Evolutionary conservation across 1,140 invertebrate species (phyloP), one percentile per base, ranked within the genome.

Genomic region (Listronotus oregonensis): DNA sequence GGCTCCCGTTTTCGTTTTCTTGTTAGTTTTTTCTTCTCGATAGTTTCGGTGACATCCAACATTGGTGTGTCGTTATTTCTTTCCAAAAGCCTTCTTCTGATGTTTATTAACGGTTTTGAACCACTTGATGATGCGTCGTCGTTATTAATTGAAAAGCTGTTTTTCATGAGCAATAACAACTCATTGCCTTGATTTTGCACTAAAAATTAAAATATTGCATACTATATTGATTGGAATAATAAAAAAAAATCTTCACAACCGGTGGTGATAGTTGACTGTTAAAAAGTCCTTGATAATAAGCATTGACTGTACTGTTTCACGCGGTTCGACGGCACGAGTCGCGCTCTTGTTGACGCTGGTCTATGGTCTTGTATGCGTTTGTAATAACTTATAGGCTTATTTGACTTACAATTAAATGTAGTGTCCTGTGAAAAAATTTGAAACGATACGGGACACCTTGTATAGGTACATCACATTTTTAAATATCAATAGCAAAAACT

Each of bases 1-100:
- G 51, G 31, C 12, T 54, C 27, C n/a, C 51, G 21, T 54, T 54
- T 54, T 54, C 51, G 37, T 54, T 54, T 54, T 40, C 51, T 54
- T 34, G 51, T 34, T 32, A 54, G 51, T 54, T 54, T 54, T 54
- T 54, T 54, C 51, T 54, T 34, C 51, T 54, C 51, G 31, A 18
- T 27, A 54, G 51, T 54, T 54, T 54, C 31, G 21, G 31, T 34
- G 37, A n/a, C 51, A 54, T 37, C 51, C 51, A 54, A 54, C 14
- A n/a, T 54, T 39, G 21, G 21, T 27, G 21, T 27, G 21, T 27
- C 21, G 18, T 46, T 46, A 18, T 46, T 46, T 46, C 43, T 46
- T 46, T 46, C 43, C 43, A 46, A 46, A 46, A 46, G 43, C 43
- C 43, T 46, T 46, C 43, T 46, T 46, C 43, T 46, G 43, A 46